Evolutionary conservation across 1,140 invertebrate species (phyloP), one percentile per base, ranked within the genome.

Genomic region (Brachionus paranguensis): DNA sequence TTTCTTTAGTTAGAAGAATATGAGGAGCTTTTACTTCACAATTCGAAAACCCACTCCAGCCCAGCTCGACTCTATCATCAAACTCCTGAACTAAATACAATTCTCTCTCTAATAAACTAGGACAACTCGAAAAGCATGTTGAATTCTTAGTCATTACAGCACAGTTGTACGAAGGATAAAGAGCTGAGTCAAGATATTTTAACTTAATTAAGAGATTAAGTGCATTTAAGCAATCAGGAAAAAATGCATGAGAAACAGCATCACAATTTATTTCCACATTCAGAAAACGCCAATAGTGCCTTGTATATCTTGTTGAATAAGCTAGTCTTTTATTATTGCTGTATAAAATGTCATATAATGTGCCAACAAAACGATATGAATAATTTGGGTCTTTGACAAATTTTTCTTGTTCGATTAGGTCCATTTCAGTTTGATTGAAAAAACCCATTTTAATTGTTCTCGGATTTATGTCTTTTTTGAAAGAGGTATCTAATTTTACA

Each of bases 101-200:
- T 50, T 47, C 27, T 8, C 47, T 11, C 47, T 76, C 14, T 8
- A 1, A 2, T 50, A 76, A 76, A 14, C 45, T 20, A 17, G 72
- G 43, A 29, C 72, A 76, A 10, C 72, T 37, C 1, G n/a, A 12
- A 33, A 20, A 24, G 27, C 72, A 76, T 2, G 41, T 47, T 6
- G n/a, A 7, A 47, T 76, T 24, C 7, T 24, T 47, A 1, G 8
- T 1, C 0, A 17, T 14, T 76, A 24, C 17, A 2, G 72, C 72
- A 50, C 72, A 76, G 27, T 76, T 76, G 27, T 76, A 76, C 17
- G 12, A 11, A 24, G 72, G 72, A 50, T 76, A 76, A n/a, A n/a
- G 7, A 24, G 20, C 43, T 5, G n/a, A 20, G 41, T 76, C 72
- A 24, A 24, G n/a, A 76, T 76, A 76, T 14, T 47, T 76, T 17